These are phyloP conservation scores for Bombus confusus DNA, from an alignment of 1,140 invertebrate genomes.

Conservation along the genomic window DNA sequence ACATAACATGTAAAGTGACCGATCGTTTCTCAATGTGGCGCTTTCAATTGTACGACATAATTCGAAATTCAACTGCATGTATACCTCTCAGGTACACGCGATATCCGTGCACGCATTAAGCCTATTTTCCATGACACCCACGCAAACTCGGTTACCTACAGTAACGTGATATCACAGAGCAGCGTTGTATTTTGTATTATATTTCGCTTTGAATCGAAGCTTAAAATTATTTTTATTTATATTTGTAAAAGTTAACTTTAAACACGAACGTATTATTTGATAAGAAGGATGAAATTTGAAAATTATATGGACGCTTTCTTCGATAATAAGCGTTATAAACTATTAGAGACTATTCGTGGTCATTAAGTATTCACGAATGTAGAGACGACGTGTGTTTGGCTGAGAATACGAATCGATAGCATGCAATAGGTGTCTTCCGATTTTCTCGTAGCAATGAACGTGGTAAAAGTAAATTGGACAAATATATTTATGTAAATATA, in stretches of 20 bases:
- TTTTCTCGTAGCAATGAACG: neutral
- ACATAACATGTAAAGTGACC: slow-evolving; percentile 50
- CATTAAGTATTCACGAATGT: neutral
- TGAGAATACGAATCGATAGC: neutral
- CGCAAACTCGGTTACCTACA: neutral
- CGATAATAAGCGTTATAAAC: neutral
- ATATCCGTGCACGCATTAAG: neutral
- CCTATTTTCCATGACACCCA: neutral
- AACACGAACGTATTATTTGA: neutral
- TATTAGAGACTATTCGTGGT: no score
- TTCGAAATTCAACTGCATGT: slow-evolving; percentile 5
- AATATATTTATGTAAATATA: no score
- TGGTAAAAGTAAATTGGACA: neutral
- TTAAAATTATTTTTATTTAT: no score
- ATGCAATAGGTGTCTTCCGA: neutral
- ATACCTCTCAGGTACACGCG: neutral
- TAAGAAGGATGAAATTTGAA: neutral
- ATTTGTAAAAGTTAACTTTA: neutral
- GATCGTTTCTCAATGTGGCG: slow-evolving; percentile 32
- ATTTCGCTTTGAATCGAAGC: no score
- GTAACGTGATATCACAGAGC: no score
- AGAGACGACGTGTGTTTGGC: neutral
- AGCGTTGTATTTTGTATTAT: no score
- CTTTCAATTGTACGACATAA: slow-evolving; percentile 13
- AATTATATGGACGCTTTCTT: neutral